Conservation (phyloP, 1,140 invertebrate species). For the Lethocerus indicus region DNA sequence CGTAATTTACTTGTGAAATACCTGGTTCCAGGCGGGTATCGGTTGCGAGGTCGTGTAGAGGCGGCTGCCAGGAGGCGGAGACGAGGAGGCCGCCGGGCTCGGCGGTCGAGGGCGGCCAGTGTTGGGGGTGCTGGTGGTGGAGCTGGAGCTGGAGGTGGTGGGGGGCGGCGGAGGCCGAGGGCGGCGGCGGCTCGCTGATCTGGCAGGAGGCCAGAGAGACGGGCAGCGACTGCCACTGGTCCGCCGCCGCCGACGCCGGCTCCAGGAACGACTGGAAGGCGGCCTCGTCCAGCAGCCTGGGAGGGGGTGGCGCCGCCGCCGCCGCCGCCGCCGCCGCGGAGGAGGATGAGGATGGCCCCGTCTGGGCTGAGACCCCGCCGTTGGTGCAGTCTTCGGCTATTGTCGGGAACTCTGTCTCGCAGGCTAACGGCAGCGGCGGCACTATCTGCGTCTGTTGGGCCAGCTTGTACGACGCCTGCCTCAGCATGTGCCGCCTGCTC, state of each 20-base stretch:
- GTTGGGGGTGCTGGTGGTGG: slow-evolving; percentile 18
- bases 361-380: slow-evolving; percentile 3
- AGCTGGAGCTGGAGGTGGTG: not conserved
- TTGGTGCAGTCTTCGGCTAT: slow-evolving; percentile 17
- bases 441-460: slow-evolving; percentile 38
- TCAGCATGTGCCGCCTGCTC: slow-evolving; percentile 44
- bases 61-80: slow-evolving; percentile 16
- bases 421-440: slow-evolving; percentile 24
- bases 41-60: slow-evolving; percentile 16
- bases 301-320: slow-evolving; percentile 4
- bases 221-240: slow-evolving; percentile 18
- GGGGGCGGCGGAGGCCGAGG: slow-evolving; percentile 8
- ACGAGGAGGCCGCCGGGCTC: slow-evolving; percentile 5
- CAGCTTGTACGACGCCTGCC: slow-evolving; percentile 59
- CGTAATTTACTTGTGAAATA: slow-evolving; percentile 17
- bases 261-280: not conserved
- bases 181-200: slow-evolving; percentile 15
- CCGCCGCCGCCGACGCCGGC: not conserved
- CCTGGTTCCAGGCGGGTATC: slow-evolving; percentile 19
- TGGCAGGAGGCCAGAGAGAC: slow-evolving; percentile 20
- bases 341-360: not conserved
- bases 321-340: not conserved
- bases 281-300: slow-evolving; percentile 1
- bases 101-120: slow-evolving; percentile 9
- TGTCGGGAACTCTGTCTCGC: slow-evolving; percentile 12